A percentile compares a stretch with the other conserved stretches of the same genome.
Conservation (phyloP, 2,888 invertebrate species). For the Sipunculus nudus region DNA sequence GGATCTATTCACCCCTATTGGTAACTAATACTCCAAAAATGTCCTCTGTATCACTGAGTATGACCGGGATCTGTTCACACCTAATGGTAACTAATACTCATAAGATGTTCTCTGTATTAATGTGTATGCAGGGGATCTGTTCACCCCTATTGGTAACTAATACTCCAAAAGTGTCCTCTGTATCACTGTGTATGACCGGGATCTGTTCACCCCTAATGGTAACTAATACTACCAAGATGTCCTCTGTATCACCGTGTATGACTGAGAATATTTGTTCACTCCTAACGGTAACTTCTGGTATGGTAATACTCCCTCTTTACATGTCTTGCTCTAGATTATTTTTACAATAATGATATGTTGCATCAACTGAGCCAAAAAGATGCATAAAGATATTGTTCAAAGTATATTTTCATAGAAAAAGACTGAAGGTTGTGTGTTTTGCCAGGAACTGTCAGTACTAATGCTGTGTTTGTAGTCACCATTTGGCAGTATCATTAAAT, state of each 20-base stretch:
- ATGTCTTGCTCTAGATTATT: no score
- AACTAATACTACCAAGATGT: conserved; percentile 19
- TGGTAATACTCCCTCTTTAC: no score
- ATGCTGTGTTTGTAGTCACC: no score
- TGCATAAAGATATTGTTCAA: no score
- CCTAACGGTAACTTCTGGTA: no score
- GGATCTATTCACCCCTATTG: conserved; percentile 78
- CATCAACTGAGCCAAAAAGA: no score
- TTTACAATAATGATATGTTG: no score
- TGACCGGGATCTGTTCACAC: conserved; percentile 77
- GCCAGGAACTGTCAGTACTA: no score
- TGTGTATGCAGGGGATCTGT: conserved; percentile 77
- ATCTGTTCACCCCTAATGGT: conserved; percentile 80
- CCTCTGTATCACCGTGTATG: conserved; percentile 49
- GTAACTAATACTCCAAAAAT: conserved; percentile 66
- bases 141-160: conserved; percentile 78
- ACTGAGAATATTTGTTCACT: no score
- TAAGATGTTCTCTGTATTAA: conserved; percentile 77
- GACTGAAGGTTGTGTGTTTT: no score
- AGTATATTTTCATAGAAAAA: no score
- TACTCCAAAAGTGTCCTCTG: conserved; percentile 74
- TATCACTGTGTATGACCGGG: conserved; percentile 77
- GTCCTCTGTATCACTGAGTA: not conserved
- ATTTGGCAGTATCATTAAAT: no score
- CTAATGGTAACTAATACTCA: conserved; percentile 79